Evolutionary conservation across 2,113 vertebrate genomes (phyloP).

Genomic region (Centrocercus urophasianus): DNA sequence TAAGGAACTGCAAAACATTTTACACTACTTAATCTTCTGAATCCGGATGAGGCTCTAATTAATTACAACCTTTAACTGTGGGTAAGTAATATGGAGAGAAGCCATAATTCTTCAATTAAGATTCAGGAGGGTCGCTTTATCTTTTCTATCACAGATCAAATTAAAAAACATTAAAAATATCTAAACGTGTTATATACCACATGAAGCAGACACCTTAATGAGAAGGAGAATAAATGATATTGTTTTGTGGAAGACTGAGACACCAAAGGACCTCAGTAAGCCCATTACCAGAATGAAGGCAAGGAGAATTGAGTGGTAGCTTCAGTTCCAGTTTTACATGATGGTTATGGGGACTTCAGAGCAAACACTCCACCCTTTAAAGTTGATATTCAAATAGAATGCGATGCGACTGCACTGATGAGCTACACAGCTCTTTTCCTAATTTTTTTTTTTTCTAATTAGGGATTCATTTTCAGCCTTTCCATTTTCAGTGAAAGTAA

Average conservation of each 20-base stretch:
- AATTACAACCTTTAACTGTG: slow-evolving; percentile 74
- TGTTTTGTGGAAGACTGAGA: background rate
- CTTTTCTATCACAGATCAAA: background rate
- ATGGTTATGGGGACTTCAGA: background rate
- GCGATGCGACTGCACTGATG: rapidly evolving
- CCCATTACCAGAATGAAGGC: background rate
- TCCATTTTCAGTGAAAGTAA: background rate
- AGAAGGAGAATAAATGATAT: background rate
- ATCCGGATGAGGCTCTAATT: slow-evolving; percentile 74
- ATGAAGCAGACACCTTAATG: rapidly evolving
- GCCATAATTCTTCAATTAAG: background rate
- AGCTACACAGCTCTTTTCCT: background rate
- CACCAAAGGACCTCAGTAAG: background rate
- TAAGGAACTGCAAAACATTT: slow-evolving; percentile 78
- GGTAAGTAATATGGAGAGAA: slow-evolving; percentile 68
- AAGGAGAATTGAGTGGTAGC: background rate
- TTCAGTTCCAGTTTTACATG: background rate
- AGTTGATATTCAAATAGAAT: background rate
- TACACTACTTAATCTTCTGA: slow-evolving; percentile 72
- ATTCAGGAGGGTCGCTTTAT: background rate
- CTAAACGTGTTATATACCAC: background rate
- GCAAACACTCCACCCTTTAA: background rate
- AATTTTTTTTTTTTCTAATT: background rate
- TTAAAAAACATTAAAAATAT: background rate
- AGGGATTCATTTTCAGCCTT: background rate